Evolutionary conservation across 2,113 vertebrate genomes (phyloP), one percentile per base, ranked within the genome.

Genomic region (Oryzias woworae): DNA sequence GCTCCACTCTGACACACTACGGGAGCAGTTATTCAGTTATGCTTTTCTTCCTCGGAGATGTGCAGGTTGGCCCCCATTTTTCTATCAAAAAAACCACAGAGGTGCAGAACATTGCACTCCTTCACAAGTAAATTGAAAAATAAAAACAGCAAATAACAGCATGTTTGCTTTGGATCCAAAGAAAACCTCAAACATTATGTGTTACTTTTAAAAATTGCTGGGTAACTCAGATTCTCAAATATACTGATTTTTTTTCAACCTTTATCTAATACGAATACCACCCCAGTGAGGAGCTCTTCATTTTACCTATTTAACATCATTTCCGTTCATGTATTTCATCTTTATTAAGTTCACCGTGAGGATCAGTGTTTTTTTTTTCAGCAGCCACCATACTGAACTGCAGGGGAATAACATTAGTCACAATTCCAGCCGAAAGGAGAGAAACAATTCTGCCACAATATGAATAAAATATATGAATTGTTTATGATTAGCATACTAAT

Each of bases 391-490:
- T 36, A 36, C 36, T 36, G 36, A 36, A 36, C 81, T 61, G 62
- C 65, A 69, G 61, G 69, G 41, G 72, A 58, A 73, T 73, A 66
- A 60, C 73, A 78, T 77, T 16, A 31, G 69, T 36, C 73, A 78
- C 66, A 77, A 73, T 73, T 81, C 50, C 41, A 50, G 49, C 49
- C 69, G 61, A 57, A 53, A 50, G 67, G 67, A 22, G 62, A 77
- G 85, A 86, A 88, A 84, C 82, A 83, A 82, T 71, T 56, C 76
- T 46, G 53, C 18, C 66, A 81, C 74, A 83, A 80, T 85, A 87
- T 90, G 81, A 89, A 91, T 91, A 90, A 91, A 90, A 90, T 85
- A 91, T 88, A 82, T 69, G 83, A 74, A 79, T 82, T 73, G 71
- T 80, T 85, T 79, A 71, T 82, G 78, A 89, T 92, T 87, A 80